These are phyloP conservation scores for Hirundo rustica DNA, from an alignment of 2,797 vertebrate genomes.

Conservation along the genomic window DNA sequence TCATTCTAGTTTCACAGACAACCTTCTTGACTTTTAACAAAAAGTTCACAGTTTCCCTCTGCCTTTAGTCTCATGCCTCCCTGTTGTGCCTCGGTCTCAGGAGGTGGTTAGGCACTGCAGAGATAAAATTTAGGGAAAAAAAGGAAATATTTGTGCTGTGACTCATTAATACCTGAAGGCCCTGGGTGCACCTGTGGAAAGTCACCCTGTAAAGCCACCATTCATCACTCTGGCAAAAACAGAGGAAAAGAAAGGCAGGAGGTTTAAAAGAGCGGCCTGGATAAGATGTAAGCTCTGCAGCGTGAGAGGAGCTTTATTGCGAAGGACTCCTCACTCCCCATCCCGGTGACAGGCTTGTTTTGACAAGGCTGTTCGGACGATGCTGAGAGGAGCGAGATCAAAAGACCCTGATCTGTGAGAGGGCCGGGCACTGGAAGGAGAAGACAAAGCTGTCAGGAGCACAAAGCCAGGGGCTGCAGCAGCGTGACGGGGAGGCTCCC, in stretches of 20 bases:
- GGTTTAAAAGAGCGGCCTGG: not conserved
- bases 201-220: not conserved
- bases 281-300: not conserved
- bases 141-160: not conserved
- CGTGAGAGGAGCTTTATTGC: not conserved
- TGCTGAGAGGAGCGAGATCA: constrained; percentile 14
- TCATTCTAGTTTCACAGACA: not conserved
- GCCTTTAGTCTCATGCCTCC: not conserved
- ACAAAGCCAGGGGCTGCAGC: not conserved
- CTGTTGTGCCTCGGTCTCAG: not conserved
- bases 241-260: not conserved
- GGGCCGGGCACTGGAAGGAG: constrained; percentile 5
- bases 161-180: not conserved
- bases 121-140: not conserved
- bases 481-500: not conserved
- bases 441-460: constrained; percentile 30
- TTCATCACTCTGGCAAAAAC: not conserved
- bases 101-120: not conserved
- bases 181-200: not conserved
- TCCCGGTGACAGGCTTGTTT: constrained; percentile 7
- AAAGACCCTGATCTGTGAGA: constrained; percentile 23
- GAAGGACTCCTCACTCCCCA: not conserved
- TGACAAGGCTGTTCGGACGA: constrained; percentile 44
- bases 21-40: not conserved
- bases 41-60: not conserved